Base-by-base conservation (phyloP, 1,140 invertebrate species). In the Neodiprion lecontei region DNA sequence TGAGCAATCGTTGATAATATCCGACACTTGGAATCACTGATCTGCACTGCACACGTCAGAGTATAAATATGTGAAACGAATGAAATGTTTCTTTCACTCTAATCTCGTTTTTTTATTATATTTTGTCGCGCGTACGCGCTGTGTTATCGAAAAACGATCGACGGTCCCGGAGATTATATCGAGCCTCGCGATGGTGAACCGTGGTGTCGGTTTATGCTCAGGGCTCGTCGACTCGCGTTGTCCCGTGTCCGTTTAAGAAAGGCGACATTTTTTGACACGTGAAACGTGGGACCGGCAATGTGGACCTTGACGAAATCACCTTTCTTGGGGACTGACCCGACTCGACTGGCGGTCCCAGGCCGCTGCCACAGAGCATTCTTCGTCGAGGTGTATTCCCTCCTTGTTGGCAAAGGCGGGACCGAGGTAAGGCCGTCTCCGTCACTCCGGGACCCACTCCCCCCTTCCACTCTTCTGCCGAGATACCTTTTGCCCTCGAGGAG, bases 401-500 rank as follows among this genome's bases (percentile, higher is more conserved):
- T 61, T 17, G 53, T 61, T 9, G 9, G 11, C 53, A 5, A 5
- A 9, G 83, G 72, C 11, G 82, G 77, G 73, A 79, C 80, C 82
- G 82, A 84, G 53, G 79, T 83, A 80, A 80, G 80, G 87, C 87
- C 84, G 81, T 85, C 86, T 87, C 85, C 80, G 79, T 87, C 84
- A 76, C 81, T 83, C 86, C 83, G 83, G 80, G 79, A 83, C 83
- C 85, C 77, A 76, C 80, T 81, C 82, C 75, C 68, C 48, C 78
- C 74, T 75, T 70, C 72, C 74, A 77, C 78, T 69, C 76, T 79
- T 74, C 81, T 79, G 79, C 81, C 82, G 81, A 88, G 86, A 88
- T 88, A 87, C 86, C 88, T 89, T 88, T 89, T 89, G 87, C 88
- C 88, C 87, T 88, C 86, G 81, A 88, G 87, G 86, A 88, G 87